A percentile compares a stretch with the other conserved stretches of the same genome.
phyloP scores from a whole-genome alignment of 2,888 invertebrate species.

The Cyclophora punctaria region DNA sequence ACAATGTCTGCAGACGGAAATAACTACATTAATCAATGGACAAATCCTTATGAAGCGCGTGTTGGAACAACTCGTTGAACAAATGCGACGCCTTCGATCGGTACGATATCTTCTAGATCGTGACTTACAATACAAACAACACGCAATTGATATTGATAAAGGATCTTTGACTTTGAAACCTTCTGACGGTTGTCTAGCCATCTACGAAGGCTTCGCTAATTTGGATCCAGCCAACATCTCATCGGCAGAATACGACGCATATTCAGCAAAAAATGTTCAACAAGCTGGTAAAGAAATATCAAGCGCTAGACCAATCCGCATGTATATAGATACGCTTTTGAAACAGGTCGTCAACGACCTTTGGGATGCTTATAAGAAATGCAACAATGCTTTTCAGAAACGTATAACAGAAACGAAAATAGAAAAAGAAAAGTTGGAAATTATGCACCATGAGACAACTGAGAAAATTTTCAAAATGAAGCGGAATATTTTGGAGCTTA shows the following conservation, averaged over 20 bases:
- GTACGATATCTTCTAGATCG: conserved; percentile 87
- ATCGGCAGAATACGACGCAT: conserved; percentile 83
- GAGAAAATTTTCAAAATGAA: conserved; percentile 84
- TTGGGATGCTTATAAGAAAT: conserved; percentile 81
- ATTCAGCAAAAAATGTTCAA: conserved; percentile 81
- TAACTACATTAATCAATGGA: conserved; percentile 82
- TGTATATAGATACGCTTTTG: conserved; percentile 85
- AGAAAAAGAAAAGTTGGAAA: conserved; percentile 86
- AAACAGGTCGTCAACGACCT: conserved; percentile 89
- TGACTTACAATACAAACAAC: conserved; percentile 88
- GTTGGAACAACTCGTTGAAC: conserved; percentile 86
- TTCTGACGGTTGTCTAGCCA: conserved; percentile 80
- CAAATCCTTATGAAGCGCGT: conserved; percentile 80
- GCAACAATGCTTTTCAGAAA: conserved; percentile 84
- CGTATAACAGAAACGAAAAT: conserved; percentile 86
- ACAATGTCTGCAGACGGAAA: conserved; percentile 84
- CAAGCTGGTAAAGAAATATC: conserved; percentile 83
- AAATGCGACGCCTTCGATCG: conserved; percentile 86
- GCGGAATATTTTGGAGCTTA: conserved; percentile 82
- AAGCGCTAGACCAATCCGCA: conserved; percentile 81
- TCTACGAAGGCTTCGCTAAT: conserved; percentile 79
- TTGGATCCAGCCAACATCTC: conserved; percentile 80
- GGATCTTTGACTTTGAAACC: conserved; percentile 81
- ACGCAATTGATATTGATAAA: conserved; percentile 84
- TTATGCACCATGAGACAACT: conserved; percentile 85